A percentile compares a stretch with the other conserved stretches of the same genome.
Evolutionary conservation across 2,797 vertebrate species (phyloP).

Genomic region (Centroberyx gerrardi): DNA sequence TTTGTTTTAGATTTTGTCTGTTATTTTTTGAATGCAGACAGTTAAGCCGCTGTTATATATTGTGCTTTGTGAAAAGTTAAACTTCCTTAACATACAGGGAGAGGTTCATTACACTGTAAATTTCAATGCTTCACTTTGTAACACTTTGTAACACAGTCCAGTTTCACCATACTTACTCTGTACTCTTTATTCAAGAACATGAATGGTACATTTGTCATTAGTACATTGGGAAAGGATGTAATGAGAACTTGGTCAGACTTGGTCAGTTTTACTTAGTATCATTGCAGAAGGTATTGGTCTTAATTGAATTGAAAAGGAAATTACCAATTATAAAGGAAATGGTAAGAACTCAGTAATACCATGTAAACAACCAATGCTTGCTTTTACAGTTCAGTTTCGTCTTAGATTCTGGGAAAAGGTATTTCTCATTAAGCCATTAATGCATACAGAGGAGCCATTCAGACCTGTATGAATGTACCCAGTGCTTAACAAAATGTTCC

Average conservation of each 20-base stretch:
- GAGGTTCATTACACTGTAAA: too few species aligned
- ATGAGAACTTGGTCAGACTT: too few species aligned
- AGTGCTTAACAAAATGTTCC: conserved; percentile 47
- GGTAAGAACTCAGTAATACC: not conserved
- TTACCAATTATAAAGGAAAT: too few species aligned
- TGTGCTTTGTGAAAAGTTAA: too few species aligned
- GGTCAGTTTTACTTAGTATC: too few species aligned
- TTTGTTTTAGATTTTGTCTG: too few species aligned
- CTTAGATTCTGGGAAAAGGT: not conserved
- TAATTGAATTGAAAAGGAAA: conserved; percentile 7
- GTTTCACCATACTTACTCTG: conserved; percentile 3
- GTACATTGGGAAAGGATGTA: too few species aligned
- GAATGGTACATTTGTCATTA: too few species aligned
- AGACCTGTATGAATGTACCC: conserved; percentile 62
- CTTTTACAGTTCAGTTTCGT: conserved; percentile 6
- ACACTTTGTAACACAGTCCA: conserved; percentile 3
- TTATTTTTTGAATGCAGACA: too few species aligned
- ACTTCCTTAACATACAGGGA: too few species aligned
- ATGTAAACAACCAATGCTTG: conserved; percentile 21
- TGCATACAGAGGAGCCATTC: conserved; percentile 25
- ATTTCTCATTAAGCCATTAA: conserved; percentile 29
- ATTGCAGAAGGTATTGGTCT: not conserved
- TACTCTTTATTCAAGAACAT: too few species aligned
- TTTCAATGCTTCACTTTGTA: conserved; percentile 7
- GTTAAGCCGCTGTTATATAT: too few species aligned